Conservation (phyloP, 1,140 invertebrate species). For the Physella acuta region DNA sequence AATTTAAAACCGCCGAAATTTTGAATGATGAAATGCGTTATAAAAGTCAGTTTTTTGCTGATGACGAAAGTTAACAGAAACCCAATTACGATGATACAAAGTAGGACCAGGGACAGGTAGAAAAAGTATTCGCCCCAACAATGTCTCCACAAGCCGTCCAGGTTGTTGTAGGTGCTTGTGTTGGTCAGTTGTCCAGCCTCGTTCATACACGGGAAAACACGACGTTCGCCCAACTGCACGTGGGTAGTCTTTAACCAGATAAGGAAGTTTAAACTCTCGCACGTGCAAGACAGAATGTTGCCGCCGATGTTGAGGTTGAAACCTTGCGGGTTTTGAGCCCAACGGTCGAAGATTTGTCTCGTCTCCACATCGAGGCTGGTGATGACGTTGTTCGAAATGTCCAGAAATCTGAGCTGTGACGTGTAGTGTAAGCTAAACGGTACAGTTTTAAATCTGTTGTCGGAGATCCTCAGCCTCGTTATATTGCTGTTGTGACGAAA, state of each 20-base stretch:
- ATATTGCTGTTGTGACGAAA: not conserved
- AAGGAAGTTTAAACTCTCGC: not conserved
- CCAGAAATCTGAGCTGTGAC: not conserved
- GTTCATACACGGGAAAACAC: conserved; percentile 1
- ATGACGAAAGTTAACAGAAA: not conserved
- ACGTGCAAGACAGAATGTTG: conserved; percentile 12
- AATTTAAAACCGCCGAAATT: not conserved
- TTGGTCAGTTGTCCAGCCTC: not conserved
- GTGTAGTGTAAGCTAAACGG: conserved; percentile 4
- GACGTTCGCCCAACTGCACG: not conserved
- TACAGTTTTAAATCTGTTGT: conserved; percentile 1
- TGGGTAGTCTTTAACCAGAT: not conserved
- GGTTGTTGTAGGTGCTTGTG: not conserved
- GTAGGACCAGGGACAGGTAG: not conserved
- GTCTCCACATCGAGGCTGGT: not conserved
- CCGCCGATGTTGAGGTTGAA: not conserved
- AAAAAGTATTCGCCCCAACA: conserved; percentile 6
- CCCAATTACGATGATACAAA: not conserved
- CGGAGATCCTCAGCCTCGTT: not conserved
- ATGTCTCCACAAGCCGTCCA: not conserved
- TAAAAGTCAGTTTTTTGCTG: not conserved
- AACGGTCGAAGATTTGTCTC: not conserved
- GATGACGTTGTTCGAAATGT: conserved; percentile 2
- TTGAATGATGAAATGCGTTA: not conserved
- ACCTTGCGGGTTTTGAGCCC: not conserved